These are phyloP conservation scores for Cephalopachus bancanus DNA, from an alignment of 2,797 vertebrate species.

Conservation along the genomic window DNA sequence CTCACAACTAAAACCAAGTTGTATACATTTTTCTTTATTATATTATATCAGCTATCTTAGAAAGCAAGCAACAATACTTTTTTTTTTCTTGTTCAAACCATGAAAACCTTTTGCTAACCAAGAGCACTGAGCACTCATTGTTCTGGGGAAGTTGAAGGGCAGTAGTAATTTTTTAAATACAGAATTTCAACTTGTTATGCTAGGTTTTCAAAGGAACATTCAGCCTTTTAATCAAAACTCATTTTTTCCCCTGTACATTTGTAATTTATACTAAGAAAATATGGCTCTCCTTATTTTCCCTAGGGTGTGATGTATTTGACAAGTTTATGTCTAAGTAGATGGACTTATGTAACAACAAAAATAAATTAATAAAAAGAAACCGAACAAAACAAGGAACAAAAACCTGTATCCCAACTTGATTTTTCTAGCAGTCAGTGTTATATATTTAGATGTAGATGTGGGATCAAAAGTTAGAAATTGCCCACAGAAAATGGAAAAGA, in stretches of 20 bases:
- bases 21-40: neutral
- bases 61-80: neutral
- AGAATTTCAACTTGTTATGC: neutral
- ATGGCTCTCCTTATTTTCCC: neutral
- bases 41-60: neutral
- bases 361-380: neutral
- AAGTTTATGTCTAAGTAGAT: neutral
- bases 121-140: neutral
- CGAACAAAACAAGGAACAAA: neutral
- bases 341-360: neutral
- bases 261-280: neutral
- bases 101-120: neutral
- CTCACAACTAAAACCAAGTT: constrained; percentile 14
- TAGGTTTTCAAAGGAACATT: neutral
- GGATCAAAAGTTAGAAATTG: constrained; percentile 20
- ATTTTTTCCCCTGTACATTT: neutral
- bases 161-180: neutral
- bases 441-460: neutral
- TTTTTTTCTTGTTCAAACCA: neutral
- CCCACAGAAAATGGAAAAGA: neutral
- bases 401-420: neutral
- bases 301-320: neutral
- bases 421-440: constrained; percentile 2
- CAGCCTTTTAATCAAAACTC: neutral
- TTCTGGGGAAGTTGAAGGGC: neutral